Conservation (phyloP, 2,113 vertebrate species). For the Ciconia stormi region DNA sequence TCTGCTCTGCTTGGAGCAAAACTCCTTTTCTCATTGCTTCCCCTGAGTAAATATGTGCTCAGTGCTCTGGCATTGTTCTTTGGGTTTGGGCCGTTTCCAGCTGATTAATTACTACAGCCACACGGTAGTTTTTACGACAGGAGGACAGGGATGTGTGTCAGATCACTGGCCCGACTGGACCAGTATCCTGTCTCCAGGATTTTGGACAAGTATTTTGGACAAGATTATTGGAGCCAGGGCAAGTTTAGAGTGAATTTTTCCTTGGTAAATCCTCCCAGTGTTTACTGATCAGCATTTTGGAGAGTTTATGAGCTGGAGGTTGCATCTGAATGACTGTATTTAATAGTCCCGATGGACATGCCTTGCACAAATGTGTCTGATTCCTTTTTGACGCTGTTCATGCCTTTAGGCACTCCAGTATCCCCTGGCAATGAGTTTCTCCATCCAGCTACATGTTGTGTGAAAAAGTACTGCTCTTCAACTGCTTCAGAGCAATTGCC, state of each 20-base stretch:
- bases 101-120: constrained; percentile 13
- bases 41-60: background rate
- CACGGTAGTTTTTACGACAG: background rate
- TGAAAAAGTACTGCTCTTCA: background rate
- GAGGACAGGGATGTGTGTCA: constrained; percentile 32
- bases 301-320: background rate
- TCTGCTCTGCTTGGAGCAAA: background rate
- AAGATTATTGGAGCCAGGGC: background rate
- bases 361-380: background rate
- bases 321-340: background rate
- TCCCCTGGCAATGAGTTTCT: background rate
- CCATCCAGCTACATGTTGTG: background rate
- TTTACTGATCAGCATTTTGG: background rate
- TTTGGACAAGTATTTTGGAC: background rate
- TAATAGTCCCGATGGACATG: background rate
- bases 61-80: constrained; percentile 18
- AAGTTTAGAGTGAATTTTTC: background rate
- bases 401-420: background rate
- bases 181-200: background rate
- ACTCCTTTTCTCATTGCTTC: background rate
- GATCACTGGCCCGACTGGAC: background rate
- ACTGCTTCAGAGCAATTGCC: background rate
- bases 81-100: constrained; percentile 34
- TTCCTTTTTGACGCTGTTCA: background rate
- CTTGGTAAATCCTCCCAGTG: background rate